A percentile compares a stretch with the other conserved stretches of the same genome.
Evolutionary conservation across 2,888 invertebrate genomes (phyloP).

Genomic region (Ecdyonurus torrentis): DNA sequence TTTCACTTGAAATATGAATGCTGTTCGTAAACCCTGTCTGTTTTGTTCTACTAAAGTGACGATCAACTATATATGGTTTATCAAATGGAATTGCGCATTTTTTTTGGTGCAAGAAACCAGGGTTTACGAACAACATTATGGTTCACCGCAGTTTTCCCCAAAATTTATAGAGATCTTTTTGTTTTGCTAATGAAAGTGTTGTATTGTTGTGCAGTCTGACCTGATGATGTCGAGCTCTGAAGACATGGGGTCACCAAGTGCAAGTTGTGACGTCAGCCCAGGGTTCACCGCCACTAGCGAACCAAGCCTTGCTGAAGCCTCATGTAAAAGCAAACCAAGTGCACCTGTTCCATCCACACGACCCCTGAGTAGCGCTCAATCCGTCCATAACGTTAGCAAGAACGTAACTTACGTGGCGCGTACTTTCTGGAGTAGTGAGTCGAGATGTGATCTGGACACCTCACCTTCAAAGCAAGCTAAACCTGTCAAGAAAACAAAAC

Average conservation of each 20-base stretch:
- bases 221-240: background rate
- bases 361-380: slow-evolving; percentile 6
- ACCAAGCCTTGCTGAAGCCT: background rate
- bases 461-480: too few species aligned
- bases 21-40: too few species aligned
- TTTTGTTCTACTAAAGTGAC: too few species aligned
- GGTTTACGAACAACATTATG: too few species aligned
- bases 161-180: too few species aligned
- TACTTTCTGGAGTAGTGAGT: slow-evolving; percentile 1
- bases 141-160: too few species aligned
- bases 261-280: background rate
- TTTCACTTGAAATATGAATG: too few species aligned
- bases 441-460: background rate
- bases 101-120: too few species aligned
- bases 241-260: background rate
- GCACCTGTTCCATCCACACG: background rate
- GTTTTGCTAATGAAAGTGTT: too few species aligned
- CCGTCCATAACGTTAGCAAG: slow-evolving; percentile 2
- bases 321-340: background rate
- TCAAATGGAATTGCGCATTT: too few species aligned
- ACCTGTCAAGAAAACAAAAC: slow-evolving; percentile 15
- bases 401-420: background rate
- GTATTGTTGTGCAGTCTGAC: background rate
- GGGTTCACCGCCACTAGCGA: background rate
- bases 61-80: too few species aligned